These are phyloP conservation scores for Forpus xanthops DNA, from an alignment of 2,797 vertebrate genomes.

Conservation along the genomic window DNA sequence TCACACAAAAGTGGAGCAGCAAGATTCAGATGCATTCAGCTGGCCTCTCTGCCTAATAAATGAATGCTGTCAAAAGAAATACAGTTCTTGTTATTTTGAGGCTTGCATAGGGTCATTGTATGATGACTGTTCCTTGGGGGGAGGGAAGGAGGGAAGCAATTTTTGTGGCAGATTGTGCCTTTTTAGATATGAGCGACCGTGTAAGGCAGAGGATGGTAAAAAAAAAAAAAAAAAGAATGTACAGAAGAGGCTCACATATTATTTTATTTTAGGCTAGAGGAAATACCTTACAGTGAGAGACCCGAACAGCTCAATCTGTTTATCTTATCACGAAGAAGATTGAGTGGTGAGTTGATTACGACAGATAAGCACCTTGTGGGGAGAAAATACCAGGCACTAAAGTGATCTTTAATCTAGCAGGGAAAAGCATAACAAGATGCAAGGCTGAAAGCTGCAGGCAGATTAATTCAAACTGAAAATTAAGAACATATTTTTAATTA, in stretches of 20 bases:
- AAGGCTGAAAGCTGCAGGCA: neutral
- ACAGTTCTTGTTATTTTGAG: slow-evolving; percentile 10
- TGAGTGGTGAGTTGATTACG: slow-evolving; percentile 46
- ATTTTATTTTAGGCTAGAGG: slow-evolving; percentile 37
- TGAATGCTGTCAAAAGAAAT: slow-evolving; percentile 35
- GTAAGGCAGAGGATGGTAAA: neutral
- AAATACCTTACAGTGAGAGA: slow-evolving; percentile 41
- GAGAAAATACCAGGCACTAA: slow-evolving; percentile 9
- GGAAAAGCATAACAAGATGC: neutral
- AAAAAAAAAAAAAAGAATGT: neutral
- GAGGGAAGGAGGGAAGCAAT: rapidly evolving
- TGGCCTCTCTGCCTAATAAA: slow-evolving; percentile 11
- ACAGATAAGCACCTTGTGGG: neutral
- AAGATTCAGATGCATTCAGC: neutral
- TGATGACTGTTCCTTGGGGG: neutral
- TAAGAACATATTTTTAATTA: neutral
- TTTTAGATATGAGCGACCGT: neutral
- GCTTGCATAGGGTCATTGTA: slow-evolving; percentile 15
- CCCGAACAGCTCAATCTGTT: slow-evolving; percentile 36
- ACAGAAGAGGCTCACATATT: neutral
- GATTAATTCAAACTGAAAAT: slow-evolving; percentile 14
- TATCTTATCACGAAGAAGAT: slow-evolving; percentile 45
- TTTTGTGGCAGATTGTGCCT: slow-evolving; percentile 16
- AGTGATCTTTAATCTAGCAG: neutral
- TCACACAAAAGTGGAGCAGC: neutral